Evolutionary conservation across 1,140 invertebrate genomes (phyloP).

Genomic region (Ctenoplectra terminalis): DNA sequence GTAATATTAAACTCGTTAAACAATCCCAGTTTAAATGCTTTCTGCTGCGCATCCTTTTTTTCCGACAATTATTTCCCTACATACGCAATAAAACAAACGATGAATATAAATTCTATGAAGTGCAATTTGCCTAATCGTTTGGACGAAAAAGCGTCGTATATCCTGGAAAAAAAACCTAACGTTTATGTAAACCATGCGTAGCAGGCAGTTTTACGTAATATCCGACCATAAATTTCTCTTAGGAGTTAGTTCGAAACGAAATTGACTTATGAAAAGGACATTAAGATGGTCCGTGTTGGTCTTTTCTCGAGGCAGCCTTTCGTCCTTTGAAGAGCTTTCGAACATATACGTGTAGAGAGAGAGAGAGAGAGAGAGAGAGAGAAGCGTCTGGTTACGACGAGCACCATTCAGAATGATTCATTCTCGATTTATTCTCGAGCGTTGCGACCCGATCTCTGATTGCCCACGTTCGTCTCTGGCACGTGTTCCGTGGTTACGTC

Average conservation of each 20-base stretch:
- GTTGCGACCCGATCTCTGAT: not conserved
- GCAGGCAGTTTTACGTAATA: not conserved
- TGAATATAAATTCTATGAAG: not conserved
- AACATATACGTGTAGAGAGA: too few species aligned
- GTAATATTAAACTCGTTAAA: not conserved
- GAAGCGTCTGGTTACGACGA: not conserved
- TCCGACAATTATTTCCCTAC: not conserved
- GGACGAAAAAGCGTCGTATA: too few species aligned
- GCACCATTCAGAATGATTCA: conserved; percentile 8
- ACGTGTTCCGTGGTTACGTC: not conserved
- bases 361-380: too few species aligned
- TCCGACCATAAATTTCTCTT: too few species aligned
- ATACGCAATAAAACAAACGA: not conserved
- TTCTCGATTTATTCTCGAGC: conserved; percentile 3
- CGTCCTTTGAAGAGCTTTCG: not conserved
- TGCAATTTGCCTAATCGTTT: not conserved
- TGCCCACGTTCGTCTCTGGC: conserved; percentile 4
- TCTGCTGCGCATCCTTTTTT: not conserved
- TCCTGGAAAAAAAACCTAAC: not conserved
- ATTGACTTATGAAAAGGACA: not conserved
- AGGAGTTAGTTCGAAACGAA: not conserved
- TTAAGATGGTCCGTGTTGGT: not conserved
- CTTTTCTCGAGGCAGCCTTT: too few species aligned
- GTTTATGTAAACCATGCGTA: not conserved
- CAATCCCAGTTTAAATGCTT: not conserved